Evolutionary conservation across 2,113 vertebrate species (phyloP), one percentile per base, ranked within the genome.

Genomic region (Syngnathoides biaculeatus): DNA sequence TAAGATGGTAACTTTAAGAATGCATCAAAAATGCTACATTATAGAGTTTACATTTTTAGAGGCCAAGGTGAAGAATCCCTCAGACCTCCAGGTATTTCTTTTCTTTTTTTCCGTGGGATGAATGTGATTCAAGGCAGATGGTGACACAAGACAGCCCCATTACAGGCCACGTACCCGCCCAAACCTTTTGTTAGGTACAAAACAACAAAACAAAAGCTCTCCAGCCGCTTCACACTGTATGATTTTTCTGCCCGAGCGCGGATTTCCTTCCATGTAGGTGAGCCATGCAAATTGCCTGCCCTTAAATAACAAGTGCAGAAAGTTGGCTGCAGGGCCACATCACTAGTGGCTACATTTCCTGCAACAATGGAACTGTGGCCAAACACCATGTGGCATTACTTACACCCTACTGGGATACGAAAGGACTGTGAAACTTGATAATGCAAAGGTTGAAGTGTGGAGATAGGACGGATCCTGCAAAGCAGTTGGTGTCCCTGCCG

Each of bases 231-330:
- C 20, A 35, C 64, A 77, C 75, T 72, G 72, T 52, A 59, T 47
- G 11, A 78, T 64, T 72, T 72, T 62, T 65, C 72, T 74, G 82
- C 68, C 78, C 45, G 74, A 84, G 83, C 75, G 67, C 82, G 71
- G 86, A 83, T 85, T 87, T 88, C 84, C 84, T 79, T 87, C 81
- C 81, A 89, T 79, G 84, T 47, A 73, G 78, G 43, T 76, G 66
- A 43, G 68, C 20, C 59, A 81, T 75, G 80, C 78, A 82, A 79
- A 83, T 78, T 68, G 82, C 65, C 72, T 45, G 45, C 69, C 83
- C 84, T 86, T 77, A 80, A 80, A 88, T 82, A 86, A 81, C 71
- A 78, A 84, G 79, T 56, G 2, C 72, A 71, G 60, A 65, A 74
- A 64, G 79, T 72, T 58, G 64, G 69, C 79, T 60, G 61, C 72